Percentiles rank a stretch among this genome's conserved stretches.
These are phyloP conservation scores for Ambastaia sidthimunki DNA, from an alignment of 2,797 vertebrate species.

Conservation along the genomic window DNA sequence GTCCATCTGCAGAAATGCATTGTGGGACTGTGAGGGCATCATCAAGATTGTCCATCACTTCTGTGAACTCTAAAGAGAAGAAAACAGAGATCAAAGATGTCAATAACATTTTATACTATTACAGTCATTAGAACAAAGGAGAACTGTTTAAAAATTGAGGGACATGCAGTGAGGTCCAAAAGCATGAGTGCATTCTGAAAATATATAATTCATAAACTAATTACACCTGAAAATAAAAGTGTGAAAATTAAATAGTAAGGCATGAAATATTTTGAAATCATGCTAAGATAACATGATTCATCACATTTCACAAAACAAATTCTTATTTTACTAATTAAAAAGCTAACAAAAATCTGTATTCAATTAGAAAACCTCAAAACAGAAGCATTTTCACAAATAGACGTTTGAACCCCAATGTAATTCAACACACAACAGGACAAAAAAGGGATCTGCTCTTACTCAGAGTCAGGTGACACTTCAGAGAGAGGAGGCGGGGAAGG, in stretches of 20 bases:
- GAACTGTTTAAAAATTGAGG: no score
- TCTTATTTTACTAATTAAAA: no score
- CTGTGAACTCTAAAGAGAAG: conserved; percentile 82
- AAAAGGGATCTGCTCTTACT: conserved; percentile 84
- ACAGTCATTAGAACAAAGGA: not conserved
- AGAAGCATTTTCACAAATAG: not conserved
- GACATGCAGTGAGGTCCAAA: no score
- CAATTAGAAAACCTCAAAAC: not conserved
- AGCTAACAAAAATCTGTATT: no score
- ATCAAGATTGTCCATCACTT: conserved; percentile 96
- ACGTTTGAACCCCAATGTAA: not conserved
- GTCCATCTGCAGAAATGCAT: conserved; percentile 63
- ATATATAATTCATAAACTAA: no score
- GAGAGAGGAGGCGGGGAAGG: conserved; percentile 85
- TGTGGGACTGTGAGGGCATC: conserved; percentile 69
- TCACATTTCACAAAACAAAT: no score
- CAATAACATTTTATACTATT: not conserved
- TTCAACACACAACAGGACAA: conserved; percentile 11
- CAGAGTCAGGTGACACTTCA: conserved; percentile 94
- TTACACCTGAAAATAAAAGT: no score
- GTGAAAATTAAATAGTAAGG: no score
- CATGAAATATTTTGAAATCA: no score
- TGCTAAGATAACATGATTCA: no score
- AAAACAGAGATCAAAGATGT: conserved; percentile 29
- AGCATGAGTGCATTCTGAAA: no score